phyloP scores from a whole-genome alignment of 2,888 invertebrate species.

The Alentia gelatinosa region DNA sequence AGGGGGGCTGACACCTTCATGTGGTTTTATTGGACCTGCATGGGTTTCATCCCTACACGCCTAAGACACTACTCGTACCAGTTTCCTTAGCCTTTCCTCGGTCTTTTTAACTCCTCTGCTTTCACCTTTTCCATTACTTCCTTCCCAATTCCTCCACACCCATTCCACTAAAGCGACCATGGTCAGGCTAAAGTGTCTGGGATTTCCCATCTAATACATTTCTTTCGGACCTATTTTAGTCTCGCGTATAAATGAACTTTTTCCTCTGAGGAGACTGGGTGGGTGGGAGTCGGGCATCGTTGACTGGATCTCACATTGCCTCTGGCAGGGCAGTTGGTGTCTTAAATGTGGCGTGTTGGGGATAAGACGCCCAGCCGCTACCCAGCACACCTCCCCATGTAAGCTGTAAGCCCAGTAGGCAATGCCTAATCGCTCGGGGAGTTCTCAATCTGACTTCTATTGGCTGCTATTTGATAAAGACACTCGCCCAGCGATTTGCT shows the following conservation, averaged over 20 bases:
- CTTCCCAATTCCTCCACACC: too few relatives aligned
- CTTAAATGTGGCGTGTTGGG: neutral
- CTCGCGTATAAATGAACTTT: too few relatives aligned
- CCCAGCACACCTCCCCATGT: neutral
- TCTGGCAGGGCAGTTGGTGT: neutral
- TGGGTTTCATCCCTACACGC: neutral
- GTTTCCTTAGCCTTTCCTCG: too few relatives aligned
- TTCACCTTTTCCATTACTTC: too few relatives aligned
- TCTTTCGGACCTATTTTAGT: too few relatives aligned
- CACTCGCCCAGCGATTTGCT: slow-evolving; percentile 45
- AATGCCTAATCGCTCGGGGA: slow-evolving; percentile 9
- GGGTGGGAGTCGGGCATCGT: too few relatives aligned
- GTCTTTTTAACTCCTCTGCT: too few relatives aligned
- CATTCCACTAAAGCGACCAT: too few relatives aligned
- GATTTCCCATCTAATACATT: too few relatives aligned
- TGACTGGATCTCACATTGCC: neutral
- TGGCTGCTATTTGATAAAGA: slow-evolving; percentile 52
- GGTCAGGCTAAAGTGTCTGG: too few relatives aligned
- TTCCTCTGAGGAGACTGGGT: too few relatives aligned
- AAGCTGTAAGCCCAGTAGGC: neutral
- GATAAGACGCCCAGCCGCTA: neutral
- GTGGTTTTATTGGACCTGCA: slow-evolving; percentile 11
- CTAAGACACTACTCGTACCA: neutral
- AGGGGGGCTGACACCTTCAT: neutral
- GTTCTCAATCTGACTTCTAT: slow-evolving; percentile 53